Evolutionary conservation across 2,888 invertebrate genomes (phyloP), one percentile per base, ranked within the genome.

Genomic region (Conistra vaccinii): DNA sequence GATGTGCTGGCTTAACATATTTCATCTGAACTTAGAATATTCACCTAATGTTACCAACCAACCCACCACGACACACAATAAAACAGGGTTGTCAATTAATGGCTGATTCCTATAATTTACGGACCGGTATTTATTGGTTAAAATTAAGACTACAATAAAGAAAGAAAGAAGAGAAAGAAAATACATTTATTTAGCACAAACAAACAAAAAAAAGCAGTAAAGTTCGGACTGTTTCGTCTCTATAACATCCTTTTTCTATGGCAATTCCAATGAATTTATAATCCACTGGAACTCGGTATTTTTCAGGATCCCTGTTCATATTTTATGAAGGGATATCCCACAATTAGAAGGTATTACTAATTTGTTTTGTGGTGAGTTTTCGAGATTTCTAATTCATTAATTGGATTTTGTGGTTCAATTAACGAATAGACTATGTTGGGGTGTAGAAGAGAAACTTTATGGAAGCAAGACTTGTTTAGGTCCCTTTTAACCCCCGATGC

Each of bases 261-360:
- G 45, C 17, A 39, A 72, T 45, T 53, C 66, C 68, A 62, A 35
- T 75, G 71, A 73, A 85, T 79, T 73, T 78, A 81, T 87, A 76
- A 83, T 84, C 57, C 53, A 70, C 66, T 76, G 39, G 60, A 73
- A 73, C 69, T 45, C 32, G 26, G 63, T 73, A 73, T 73, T 81
- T 84, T 81, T 76, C 62, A 62, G 66, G 51, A 69, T 29, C 35
- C 61, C 32, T 23, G 61, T 77, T 61, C 45, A 76, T 83, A 73
- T 65, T 73, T 76, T 42, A 72, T 63, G 17, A 73, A 69, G 71
- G 55, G 65, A 69, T 62, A 69, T n/a, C 32, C 53, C 58, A 69
- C 75, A 72, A 57, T 80, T 75, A 81, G 61, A 74, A 65, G 45
- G 75, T 80, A 71, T 75, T 48, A 68, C 80, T 84, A 66, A 75